A percentile compares a stretch with the other conserved stretches of the same genome.
Evolutionary conservation across 2,113 vertebrate genomes (phyloP).

Genomic region (Neogobius melanostomus): DNA sequence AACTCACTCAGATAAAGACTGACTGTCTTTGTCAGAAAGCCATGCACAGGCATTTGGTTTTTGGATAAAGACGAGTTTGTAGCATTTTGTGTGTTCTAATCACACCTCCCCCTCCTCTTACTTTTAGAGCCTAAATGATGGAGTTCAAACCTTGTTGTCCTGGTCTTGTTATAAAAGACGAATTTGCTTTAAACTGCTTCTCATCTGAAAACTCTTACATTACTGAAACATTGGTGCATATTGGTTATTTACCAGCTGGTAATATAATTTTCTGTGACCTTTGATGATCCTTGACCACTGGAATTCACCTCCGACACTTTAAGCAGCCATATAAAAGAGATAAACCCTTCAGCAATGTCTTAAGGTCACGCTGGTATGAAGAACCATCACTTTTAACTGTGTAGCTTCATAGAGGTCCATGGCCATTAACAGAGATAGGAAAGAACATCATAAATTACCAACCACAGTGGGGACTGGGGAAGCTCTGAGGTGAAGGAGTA

Average conservation of each 20-base stretch:
- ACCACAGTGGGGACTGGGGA: not conserved
- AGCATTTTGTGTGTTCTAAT: no score
- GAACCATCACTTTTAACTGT: not conserved
- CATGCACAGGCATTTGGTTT: not conserved
- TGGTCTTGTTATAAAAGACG: not conserved
- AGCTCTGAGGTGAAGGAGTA: not conserved
- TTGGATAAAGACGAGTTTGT: not conserved
- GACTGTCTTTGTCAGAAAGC: no score
- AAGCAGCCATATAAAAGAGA: not conserved
- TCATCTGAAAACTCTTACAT: no score
- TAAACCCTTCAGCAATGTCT: not conserved
- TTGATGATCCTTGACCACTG: slow-evolving; percentile 19
- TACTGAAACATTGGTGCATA: not conserved
- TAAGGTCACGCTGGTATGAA: not conserved
- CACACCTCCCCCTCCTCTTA: no score
- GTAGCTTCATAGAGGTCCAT: not conserved
- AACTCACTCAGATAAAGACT: no score
- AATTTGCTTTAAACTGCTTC: not conserved
- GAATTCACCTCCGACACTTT: not conserved
- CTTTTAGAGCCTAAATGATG: no score
- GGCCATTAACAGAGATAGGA: slow-evolving; percentile 1
- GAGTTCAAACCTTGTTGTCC: not conserved
- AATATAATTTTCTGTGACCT: slow-evolving; percentile 18
- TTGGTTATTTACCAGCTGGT: not conserved
- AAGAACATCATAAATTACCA: slow-evolving; percentile 1